These are phyloP conservation scores for Erethizon dorsatum DNA, from an alignment of 2,797 vertebrate species.

Conservation along the genomic window DNA sequence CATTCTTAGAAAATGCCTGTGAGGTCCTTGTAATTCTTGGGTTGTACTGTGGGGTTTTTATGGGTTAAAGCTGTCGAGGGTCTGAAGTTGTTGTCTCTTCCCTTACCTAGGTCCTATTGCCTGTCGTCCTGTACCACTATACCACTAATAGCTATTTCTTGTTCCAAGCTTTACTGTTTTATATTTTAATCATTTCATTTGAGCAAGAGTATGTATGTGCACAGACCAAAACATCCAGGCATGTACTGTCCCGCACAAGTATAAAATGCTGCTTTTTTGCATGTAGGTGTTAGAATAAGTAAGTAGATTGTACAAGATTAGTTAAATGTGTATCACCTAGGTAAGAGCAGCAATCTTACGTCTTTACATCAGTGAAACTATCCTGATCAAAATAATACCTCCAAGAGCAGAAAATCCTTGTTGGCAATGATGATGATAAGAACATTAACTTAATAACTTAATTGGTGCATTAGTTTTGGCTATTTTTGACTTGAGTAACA, in stretches of 20 bases:
- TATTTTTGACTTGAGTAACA: slow-evolving; percentile 39
- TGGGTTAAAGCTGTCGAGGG: not conserved
- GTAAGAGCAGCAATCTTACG: slow-evolving; percentile 15
- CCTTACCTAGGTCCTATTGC: not conserved
- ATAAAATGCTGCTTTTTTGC: slow-evolving; percentile 16
- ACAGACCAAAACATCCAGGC: not conserved
- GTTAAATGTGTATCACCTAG: not conserved
- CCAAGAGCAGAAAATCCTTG: slow-evolving; percentile 51
- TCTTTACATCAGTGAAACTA: slow-evolving; percentile 13
- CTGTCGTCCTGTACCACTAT: not conserved
- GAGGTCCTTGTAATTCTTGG: not conserved
- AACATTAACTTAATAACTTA: slow-evolving; percentile 63
- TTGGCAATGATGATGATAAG: slow-evolving; percentile 36
- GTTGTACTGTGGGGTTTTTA: not conserved
- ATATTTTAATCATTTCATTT: slow-evolving; percentile 50
- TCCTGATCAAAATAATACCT: slow-evolving; percentile 7
- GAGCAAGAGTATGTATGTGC: slow-evolving; percentile 6
- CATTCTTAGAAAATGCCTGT: slow-evolving; percentile 15
- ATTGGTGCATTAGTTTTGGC: slow-evolving; percentile 36
- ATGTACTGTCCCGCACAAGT: not conserved
- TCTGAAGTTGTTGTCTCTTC: not conserved
- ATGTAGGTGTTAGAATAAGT: not conserved
- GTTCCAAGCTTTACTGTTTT: slow-evolving; percentile 8
- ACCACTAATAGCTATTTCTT: slow-evolving; percentile 48
- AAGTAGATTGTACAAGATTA: not conserved